Conservation (phyloP, 2,888 invertebrate species). For the Nymphalis polychloros region DNA sequence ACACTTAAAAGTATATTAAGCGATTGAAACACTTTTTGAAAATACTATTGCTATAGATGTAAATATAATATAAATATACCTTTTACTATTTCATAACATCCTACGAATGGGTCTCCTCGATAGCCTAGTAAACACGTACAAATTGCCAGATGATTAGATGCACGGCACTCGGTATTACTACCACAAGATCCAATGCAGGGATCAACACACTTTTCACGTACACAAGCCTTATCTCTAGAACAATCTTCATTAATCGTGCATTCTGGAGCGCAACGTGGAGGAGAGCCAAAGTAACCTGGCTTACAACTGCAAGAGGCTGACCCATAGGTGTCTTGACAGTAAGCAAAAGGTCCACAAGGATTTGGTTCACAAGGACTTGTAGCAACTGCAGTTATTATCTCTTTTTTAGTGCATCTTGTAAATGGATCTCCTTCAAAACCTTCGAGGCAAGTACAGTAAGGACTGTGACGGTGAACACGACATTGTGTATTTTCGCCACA, state of each 20-base stretch:
- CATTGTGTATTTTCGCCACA: conserved; percentile 88
- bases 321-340: conserved; percentile 80
- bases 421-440: conserved; percentile 90
- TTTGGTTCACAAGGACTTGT: conserved; percentile 82
- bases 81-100: conserved; percentile 56
- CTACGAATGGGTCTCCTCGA: conserved; percentile 88
- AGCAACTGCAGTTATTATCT: conserved; percentile 80
- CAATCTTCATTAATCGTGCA: conserved; percentile 90
- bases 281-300: conserved; percentile 84
- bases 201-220: conserved; percentile 87
- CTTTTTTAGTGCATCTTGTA: conserved; percentile 68
- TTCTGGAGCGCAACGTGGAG: conserved; percentile 88
- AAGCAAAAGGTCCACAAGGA: conserved; percentile 86
- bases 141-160: conserved; percentile 88
- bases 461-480: conserved; percentile 84
- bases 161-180: conserved; percentile 85
- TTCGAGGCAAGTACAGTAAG: conserved; percentile 87
- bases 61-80: conserved; percentile 47
- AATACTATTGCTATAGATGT: too few relatives aligned
- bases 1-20: too few relatives aligned
- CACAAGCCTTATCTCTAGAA: conserved; percentile 85
- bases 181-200: conserved; percentile 88
- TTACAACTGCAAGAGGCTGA: conserved; percentile 84
- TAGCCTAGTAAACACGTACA: conserved; percentile 86
- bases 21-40: too few relatives aligned